Base-by-base conservation (phyloP, 2,888 invertebrate genomes). In the Drosophila mimica region DNA sequence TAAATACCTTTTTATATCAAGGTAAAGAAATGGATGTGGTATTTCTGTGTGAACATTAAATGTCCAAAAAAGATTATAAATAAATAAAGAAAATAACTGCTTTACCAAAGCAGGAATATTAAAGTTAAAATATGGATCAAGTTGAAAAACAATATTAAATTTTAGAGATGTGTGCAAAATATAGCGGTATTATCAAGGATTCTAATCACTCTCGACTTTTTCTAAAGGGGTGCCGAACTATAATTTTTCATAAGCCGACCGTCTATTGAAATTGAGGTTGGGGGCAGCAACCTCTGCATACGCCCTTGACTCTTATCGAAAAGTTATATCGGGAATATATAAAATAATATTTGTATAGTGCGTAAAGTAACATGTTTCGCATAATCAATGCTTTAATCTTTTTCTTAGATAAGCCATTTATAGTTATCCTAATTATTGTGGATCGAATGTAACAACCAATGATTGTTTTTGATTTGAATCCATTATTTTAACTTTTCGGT, bases 1-100 rank as follows among this genome's bases (percentile, higher is more conserved):
- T 11, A 34, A 52, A 25, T 43, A 63, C 30, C 9, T 48, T 13
- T 33, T 34, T 13, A 28, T 15, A 56, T 30, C n/a, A 72, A 57
- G 66, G 66, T 73, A 57, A 57, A 40, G 0, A 28, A 15, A 38
- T 40, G 15, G 1, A 15, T 33, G 49, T 51, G 48, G 8, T 9
- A 13, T 20, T 17, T 28, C 17, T 13, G 11, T 17, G 33, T 52
- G 8, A 28, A 11, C n/a, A 51, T 3, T 51, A 30, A 30, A 13
- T 13, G 7, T 31, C 38, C n/a, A 15, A 31, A 30, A 15, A 43
- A 25, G 25, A 34, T 7, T 1, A 13, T 13, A 20, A n/a, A 15
- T 33, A 38, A 38, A 25, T n/a, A 25, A 56, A 30, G 28, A 13
- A 28, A 0, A n/a, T 54, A 36, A 8, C 4, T 28, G 17, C 4